These are phyloP conservation scores for Spisula subtruncata DNA, from an alignment of 2,888 invertebrate genomes.

Conservation along the genomic window DNA sequence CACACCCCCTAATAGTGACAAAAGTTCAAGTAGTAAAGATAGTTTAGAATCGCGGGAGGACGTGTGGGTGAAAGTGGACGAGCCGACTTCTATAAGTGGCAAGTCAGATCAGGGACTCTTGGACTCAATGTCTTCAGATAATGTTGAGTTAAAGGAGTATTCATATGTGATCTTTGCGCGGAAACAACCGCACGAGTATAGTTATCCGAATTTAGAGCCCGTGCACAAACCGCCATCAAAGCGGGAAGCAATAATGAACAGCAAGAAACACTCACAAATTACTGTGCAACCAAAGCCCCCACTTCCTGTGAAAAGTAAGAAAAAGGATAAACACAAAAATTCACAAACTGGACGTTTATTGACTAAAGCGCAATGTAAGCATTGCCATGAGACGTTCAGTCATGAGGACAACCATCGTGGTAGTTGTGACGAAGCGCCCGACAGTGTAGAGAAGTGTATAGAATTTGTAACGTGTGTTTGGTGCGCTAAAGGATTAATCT, in stretches of 20 bases:
- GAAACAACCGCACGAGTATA: constrained; percentile 92
- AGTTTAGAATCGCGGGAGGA: constrained; percentile 78
- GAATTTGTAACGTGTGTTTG: constrained; percentile 94
- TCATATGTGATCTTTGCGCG: constrained; percentile 84
- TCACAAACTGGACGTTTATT: constrained; percentile 68
- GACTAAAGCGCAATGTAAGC: constrained; percentile 87
- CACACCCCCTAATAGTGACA: constrained; percentile 81
- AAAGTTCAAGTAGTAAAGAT: constrained; percentile 77
- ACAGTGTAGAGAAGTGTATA: constrained; percentile 93
- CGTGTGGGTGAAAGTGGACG: constrained; percentile 82
- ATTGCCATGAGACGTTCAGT: constrained; percentile 90
- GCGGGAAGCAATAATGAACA: constrained; percentile 81
- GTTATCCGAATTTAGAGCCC: constrained; percentile 92
- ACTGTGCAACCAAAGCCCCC: constrained; percentile 87
- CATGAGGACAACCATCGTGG: constrained; percentile 96
- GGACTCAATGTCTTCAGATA: constrained; percentile 72
- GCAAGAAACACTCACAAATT: constrained; percentile 77
- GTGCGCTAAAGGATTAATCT: constrained; percentile 96
- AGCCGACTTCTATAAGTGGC: constrained; percentile 79
- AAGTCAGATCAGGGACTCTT: constrained; percentile 83
- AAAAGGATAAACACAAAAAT: constrained; percentile 79
- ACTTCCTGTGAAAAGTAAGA: constrained; percentile 85
- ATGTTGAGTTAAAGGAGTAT: constrained; percentile 80
- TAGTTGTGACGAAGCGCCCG: constrained; percentile 92
- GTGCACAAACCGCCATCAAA: constrained; percentile 81